These are phyloP conservation scores for Plestiodon gilberti DNA, from an alignment of 2,113 vertebrate genomes.

Conservation along the genomic window DNA sequence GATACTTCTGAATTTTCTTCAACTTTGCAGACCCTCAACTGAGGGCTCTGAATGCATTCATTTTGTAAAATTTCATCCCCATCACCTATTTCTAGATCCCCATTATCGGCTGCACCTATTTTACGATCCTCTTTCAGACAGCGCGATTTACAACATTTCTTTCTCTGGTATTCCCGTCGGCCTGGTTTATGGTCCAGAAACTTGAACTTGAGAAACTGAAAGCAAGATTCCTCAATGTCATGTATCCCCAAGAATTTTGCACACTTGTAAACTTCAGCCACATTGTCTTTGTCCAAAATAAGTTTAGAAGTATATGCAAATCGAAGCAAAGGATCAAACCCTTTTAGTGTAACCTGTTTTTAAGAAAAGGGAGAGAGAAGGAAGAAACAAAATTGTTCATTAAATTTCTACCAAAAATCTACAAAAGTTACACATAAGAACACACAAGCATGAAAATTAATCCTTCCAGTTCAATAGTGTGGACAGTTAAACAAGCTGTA, in stretches of 20 bases:
- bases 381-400: neutral
- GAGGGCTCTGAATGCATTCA: conserved; percentile 60
- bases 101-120: conserved; percentile 50
- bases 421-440: neutral
- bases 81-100: conserved; percentile 63
- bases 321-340: conserved; percentile 93
- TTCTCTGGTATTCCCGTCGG: conserved; percentile 69
- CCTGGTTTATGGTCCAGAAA: conserved; percentile 78
- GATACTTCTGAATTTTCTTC: conserved; percentile 64
- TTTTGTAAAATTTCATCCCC: conserved; percentile 70
- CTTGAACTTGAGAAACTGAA: conserved; percentile 92
- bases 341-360: conserved; percentile 89
- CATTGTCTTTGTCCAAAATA: conserved; percentile 92
- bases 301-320: conserved; percentile 96
- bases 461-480: no score
- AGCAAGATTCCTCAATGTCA: conserved; percentile 92
- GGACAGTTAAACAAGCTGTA: neutral
- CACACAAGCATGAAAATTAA: neutral
- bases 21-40: conserved; percentile 59
- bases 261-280: conserved; percentile 88
- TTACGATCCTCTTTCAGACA: conserved; percentile 73
- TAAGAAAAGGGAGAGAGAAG: neutral
- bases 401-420: neutral
- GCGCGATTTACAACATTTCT: conserved; percentile 77
- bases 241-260: conserved; percentile 87